A percentile compares a stretch with the other conserved stretches of the same genome.
Conservation (phyloP, 2,797 vertebrate genomes). For the Arrhamphus sclerolepis region DNA sequence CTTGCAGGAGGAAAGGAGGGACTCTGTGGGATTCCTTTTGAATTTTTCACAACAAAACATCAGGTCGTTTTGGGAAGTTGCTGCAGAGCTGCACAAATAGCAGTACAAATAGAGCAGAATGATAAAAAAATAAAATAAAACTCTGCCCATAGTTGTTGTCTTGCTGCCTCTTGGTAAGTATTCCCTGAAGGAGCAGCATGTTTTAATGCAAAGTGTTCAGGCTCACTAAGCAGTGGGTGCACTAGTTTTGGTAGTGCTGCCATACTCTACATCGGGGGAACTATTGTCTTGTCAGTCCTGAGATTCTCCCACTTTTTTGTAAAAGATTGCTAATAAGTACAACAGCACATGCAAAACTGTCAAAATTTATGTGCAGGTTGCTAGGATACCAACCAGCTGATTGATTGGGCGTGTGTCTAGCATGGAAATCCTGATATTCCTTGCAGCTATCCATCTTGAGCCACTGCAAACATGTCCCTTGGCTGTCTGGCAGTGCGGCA, state of each 20-base stretch:
- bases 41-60: constrained; percentile 28
- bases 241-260: constrained; percentile 22
- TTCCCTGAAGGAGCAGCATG: constrained; percentile 20
- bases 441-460: constrained; percentile 5
- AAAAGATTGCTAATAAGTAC: not conserved
- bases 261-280: constrained; percentile 2
- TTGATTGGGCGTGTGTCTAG: constrained; percentile 19
- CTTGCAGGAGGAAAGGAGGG: constrained; percentile 4
- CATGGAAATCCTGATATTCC: constrained; percentile 6
- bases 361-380: constrained; percentile 24
- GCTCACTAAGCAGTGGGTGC: constrained; percentile 39
- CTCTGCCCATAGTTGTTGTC: constrained; percentile 48
- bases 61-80: constrained; percentile 17
- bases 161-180: constrained; percentile 48
- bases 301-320: constrained; percentile 17
- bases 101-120: constrained; percentile 22
- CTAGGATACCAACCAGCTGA: constrained; percentile 40
- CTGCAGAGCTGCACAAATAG: constrained; percentile 25
- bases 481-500: constrained; percentile 9
- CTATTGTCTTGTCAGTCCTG: constrained; percentile 4
- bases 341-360: constrained; percentile 4
- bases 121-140: constrained; percentile 1
- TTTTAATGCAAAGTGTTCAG: constrained; percentile 32
- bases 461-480: not conserved
- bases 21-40: constrained; percentile 29